These are phyloP conservation scores for Peromyscus californicus DNA, from an alignment of 2,113 vertebrate genomes.

Conservation along the genomic window DNA sequence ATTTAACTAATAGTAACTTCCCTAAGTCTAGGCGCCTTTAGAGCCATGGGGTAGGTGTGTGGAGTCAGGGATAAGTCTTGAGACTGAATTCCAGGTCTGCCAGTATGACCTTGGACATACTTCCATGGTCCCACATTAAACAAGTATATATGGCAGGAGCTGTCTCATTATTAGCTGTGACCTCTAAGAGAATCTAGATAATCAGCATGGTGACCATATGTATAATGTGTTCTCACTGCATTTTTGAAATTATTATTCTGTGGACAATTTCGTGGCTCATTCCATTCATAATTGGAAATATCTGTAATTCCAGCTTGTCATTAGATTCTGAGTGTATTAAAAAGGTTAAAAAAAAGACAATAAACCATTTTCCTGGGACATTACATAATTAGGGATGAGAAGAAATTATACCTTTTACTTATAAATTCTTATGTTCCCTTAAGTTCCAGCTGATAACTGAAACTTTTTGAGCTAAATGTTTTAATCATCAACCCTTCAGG, in stretches of 20 bases:
- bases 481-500: conserved; percentile 47
- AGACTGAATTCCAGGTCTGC: not conserved
- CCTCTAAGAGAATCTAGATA: not conserved
- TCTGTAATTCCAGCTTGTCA: conserved; percentile 26
- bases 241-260: conserved; percentile 7
- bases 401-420: not conserved
- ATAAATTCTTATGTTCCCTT: not conserved
- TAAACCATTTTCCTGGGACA: conserved; percentile 4
- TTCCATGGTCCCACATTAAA: not conserved
- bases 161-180: not conserved
- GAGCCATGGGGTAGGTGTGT: too few relatives aligned
- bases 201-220: not conserved
- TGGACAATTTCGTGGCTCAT: not conserved
- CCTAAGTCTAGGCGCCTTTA: not conserved
- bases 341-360: conserved; percentile 55
- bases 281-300: conserved; percentile 9
- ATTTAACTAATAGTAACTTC: not conserved
- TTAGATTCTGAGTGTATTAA: conserved; percentile 20
- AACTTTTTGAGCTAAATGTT: conserved; percentile 20
- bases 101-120: not conserved
- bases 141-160: not conserved
- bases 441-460: not conserved
- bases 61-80: not conserved
- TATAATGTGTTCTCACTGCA: not conserved
- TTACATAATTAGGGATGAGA: conserved; percentile 48